A percentile compares a stretch with the other conserved stretches of the same genome.
Evolutionary conservation across 1,140 invertebrate genomes (phyloP).

Genomic region (Choristoneura fumiferana): DNA sequence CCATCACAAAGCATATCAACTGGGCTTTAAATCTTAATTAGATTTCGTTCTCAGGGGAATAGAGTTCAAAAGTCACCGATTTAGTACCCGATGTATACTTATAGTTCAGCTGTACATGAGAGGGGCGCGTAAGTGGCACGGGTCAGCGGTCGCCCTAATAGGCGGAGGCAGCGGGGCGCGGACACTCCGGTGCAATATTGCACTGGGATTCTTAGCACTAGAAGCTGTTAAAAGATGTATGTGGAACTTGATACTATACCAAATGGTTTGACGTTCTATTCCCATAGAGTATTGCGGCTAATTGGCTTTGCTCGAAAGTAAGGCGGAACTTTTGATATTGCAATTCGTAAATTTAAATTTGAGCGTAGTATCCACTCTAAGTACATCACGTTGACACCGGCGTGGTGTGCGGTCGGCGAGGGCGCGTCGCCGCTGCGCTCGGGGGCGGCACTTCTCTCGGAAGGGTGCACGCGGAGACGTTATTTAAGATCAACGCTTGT

Average conservation of each 20-base stretch:
- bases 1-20: conserved; percentile 23
- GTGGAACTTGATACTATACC: too few relatives aligned
- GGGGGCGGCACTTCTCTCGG: not conserved
- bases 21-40: conserved; percentile 33
- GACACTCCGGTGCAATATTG: not conserved
- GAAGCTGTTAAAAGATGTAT: too few relatives aligned
- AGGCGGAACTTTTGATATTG: not conserved
- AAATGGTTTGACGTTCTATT: too few relatives aligned
- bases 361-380: not conserved
- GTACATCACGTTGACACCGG: not conserved
- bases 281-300: too few relatives aligned
- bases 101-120: conserved; percentile 19
- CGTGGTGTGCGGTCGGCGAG: not conserved
- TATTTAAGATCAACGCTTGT: conserved; percentile 12
- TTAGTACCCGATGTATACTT: conserved; percentile 30
- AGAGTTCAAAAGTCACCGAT: conserved; percentile 50
- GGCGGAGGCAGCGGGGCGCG: conserved; percentile 40
- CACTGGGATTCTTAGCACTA: not conserved
- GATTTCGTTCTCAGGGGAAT: conserved; percentile 33
- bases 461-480: not conserved
- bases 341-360: not conserved
- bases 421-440: not conserved
- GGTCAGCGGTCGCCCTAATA: conserved; percentile 61
- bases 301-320: too few relatives aligned
- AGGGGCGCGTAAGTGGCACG: conserved; percentile 43